phyloP scores from a whole-genome alignment of 2,113 vertebrate species.

The Lepisosteus osseus region DNA sequence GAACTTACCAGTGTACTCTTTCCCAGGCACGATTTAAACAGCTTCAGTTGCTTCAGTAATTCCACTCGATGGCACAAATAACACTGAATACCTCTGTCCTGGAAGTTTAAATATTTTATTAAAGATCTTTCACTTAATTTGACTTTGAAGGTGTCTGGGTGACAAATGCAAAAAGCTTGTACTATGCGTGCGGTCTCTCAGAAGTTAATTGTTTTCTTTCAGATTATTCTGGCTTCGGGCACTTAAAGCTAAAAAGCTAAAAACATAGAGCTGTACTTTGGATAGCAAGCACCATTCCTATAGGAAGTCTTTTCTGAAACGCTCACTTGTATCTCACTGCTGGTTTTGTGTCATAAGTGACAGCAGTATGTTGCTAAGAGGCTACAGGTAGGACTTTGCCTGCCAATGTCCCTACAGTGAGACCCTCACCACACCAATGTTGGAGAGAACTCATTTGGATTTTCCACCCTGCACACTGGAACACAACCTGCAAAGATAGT shows the following conservation, averaged over 20 bases:
- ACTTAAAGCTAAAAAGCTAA: neutral
- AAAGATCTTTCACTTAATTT: neutral
- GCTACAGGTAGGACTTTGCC: neutral
- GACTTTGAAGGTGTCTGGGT: neutral
- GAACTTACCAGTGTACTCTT: no score
- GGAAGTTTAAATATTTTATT: conserved; percentile 1
- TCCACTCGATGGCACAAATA: no score
- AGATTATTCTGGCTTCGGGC: neutral
- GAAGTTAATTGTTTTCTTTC: neutral
- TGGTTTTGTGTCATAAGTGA: neutral
- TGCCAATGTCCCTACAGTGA: neutral
- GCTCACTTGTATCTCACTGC: neutral
- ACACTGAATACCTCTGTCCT: no score
- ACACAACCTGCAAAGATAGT: no score
- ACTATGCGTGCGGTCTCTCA: neutral
- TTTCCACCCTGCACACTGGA: no score
- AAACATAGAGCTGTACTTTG: neutral
- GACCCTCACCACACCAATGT: neutral
- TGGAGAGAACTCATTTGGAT: neutral
- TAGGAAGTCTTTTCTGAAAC: neutral
- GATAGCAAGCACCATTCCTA: neutral
- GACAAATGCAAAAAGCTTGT: conserved; percentile 7
- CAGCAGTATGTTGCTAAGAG: neutral
- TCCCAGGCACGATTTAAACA: no score
- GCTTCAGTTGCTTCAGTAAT: no score